These are phyloP conservation scores for Nebria brevicollis DNA, from an alignment of 2,888 invertebrate genomes.

Conservation along the genomic window DNA sequence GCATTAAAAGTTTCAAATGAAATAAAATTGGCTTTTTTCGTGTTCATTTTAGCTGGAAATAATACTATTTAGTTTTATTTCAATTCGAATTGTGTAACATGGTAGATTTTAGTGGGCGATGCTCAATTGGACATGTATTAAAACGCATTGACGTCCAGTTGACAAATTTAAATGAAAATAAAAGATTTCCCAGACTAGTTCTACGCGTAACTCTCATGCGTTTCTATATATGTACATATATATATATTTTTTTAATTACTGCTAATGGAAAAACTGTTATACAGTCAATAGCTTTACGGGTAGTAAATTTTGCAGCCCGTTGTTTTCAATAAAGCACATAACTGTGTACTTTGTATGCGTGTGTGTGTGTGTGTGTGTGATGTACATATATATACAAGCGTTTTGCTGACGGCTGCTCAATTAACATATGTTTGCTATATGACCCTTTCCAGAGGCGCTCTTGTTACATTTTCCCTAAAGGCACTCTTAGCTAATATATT, in stretches of 20 bases:
- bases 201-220: background rate
- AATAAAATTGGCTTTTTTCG: background rate
- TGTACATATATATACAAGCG: background rate
- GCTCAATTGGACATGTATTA: background rate
- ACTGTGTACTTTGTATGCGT: constrained; percentile 4
- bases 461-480: background rate
- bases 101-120: background rate
- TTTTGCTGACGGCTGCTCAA: constrained; percentile 37
- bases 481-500: background rate
- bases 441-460: constrained; percentile 14
- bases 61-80: background rate
- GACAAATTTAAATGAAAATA: background rate
- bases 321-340: background rate
- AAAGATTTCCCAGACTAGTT: background rate
- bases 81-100: background rate
- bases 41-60: background rate
- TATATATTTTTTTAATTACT: constrained; percentile 16
- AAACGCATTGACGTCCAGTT: background rate
- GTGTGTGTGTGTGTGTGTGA: constrained; percentile 26
- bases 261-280: constrained; percentile 14
- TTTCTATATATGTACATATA: background rate
- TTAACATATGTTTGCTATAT: constrained; percentile 37
- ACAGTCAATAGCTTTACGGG: constrained; percentile 2
- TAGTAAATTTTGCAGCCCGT: constrained; percentile 2
- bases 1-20: background rate